A percentile compares a stretch with the other conserved stretches of the same genome.
Conservation (phyloP, 2,888 invertebrate species). For the Drosophila merina region DNA sequence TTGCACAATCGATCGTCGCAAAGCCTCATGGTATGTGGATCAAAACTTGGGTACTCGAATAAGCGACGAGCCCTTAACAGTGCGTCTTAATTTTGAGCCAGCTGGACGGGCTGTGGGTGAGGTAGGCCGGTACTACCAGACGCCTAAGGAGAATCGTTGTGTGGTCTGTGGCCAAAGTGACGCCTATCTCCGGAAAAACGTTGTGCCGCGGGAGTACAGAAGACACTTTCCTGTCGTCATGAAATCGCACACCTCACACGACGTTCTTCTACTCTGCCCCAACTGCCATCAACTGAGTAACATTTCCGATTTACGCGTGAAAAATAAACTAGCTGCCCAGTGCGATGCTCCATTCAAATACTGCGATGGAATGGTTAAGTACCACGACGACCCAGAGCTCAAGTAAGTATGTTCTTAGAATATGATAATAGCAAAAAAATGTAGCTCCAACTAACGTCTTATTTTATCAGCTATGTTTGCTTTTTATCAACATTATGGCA, state of each 20-base stretch:
- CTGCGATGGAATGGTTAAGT: slow-evolving; percentile 74
- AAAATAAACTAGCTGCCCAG: slow-evolving; percentile 85
- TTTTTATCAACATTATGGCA: background rate
- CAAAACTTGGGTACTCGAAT: slow-evolving; percentile 85
- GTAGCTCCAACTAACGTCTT: background rate
- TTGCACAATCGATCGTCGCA: slow-evolving; percentile 90
- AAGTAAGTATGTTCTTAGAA: slow-evolving; percentile 56
- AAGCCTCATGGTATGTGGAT: slow-evolving; percentile 88
- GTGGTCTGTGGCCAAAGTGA: slow-evolving; percentile 90
- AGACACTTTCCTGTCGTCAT: slow-evolving; percentile 90
- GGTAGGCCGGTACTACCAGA: slow-evolving; percentile 89
- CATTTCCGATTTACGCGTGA: slow-evolving; percentile 86
- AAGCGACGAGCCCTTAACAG: slow-evolving; percentile 86
- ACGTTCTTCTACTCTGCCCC: slow-evolving; percentile 90
- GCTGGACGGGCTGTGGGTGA: slow-evolving; percentile 89
- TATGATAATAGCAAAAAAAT: background rate
- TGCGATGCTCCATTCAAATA: slow-evolving; percentile 88
- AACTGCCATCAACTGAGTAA: slow-evolving; percentile 90
- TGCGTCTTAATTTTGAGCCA: slow-evolving; percentile 91
- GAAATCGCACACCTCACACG: slow-evolving; percentile 93
- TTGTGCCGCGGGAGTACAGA: slow-evolving; percentile 93
- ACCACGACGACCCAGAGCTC: slow-evolving; percentile 82
- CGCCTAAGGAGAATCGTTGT: slow-evolving; percentile 89
- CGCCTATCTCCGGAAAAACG: slow-evolving; percentile 90
- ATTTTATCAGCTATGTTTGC: slow-evolving; percentile 1